Base-by-base conservation (phyloP, 2,113 vertebrate genomes). In the Noturus placidus region DNA sequence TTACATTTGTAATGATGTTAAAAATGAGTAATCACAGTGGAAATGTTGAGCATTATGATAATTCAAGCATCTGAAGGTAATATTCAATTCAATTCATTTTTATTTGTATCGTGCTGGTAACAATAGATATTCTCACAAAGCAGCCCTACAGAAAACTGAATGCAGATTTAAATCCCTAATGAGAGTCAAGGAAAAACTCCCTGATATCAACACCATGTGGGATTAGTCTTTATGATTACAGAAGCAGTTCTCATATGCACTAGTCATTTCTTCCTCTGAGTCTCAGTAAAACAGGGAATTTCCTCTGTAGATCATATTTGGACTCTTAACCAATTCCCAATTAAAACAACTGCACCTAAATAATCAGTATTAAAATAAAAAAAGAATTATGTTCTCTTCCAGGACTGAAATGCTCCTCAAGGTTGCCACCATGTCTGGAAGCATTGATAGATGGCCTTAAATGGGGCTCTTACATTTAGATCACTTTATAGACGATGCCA, bases 401-500 rank as follows among this genome's bases (percentile, higher is more conserved):
- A 17, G 5, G 87, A 33, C n/a, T 82, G 0, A 63, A 81, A 85
- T 52, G 20, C 42, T 89, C 52, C 50, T 83, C 8, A 65, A 61
- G 87, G 61, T 67, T 90, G 87, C 82, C 84, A 81, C 69, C 59
- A 61, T 61, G 61, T 82, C 13, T 61, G 56, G 20, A 1, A 42
- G 33, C 22, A 82, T 15, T 61, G 56, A 82, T 82, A 82, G 33
- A 82, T 61, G 56, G 79, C 35, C 11, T 25, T 6, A 85, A 87
- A 89, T 88, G 59, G 76, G 70, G 65, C 74, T 50, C 38, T 86
- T 80, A 81, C 82, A 89, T 86, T 82, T 89, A 84, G 61, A 88
- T 91, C 59, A 82, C 84, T 89, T 86, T 84, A 87, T 76, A 77
- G 65, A 84, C 33, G 77, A 80, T 90, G 91, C 85, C 88, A 91